Percentiles rank a stretch among this genome's conserved stretches.
Evolutionary conservation across 2,113 vertebrate genomes (phyloP).

Genomic region (Syngnathus floridae): DNA sequence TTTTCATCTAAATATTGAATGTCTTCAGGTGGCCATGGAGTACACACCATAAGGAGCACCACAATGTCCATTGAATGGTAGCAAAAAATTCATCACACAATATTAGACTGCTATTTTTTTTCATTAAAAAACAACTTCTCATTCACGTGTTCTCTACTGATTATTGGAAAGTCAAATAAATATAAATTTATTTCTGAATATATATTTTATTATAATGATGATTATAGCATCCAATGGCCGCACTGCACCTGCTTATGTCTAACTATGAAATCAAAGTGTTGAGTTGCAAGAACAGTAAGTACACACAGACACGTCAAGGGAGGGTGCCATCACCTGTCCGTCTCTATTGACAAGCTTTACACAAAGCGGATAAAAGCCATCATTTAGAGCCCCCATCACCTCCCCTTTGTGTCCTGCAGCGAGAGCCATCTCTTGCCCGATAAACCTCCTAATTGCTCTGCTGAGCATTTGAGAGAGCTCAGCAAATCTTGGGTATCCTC

Average conservation of each 20-base stretch:
- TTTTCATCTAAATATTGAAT: too few relatives aligned
- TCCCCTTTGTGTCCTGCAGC: slow-evolving; percentile 34
- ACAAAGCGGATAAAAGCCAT: slow-evolving; percentile 40
- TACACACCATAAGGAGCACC: too few relatives aligned
- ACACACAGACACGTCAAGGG: slow-evolving; percentile 3
- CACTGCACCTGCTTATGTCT: not conserved
- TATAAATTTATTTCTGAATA: not conserved
- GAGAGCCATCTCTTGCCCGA: slow-evolving; percentile 21
- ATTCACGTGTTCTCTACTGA: not conserved
- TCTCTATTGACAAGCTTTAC: slow-evolving; percentile 40
- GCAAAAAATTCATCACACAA: too few relatives aligned
- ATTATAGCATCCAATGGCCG: not conserved
- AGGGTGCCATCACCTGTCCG: slow-evolving; percentile 38
- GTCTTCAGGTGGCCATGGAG: too few relatives aligned
- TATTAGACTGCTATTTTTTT: too few relatives aligned
- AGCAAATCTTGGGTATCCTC: not conserved
- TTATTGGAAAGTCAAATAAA: not conserved
- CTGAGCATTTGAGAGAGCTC: slow-evolving; percentile 9
- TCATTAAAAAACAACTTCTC: too few relatives aligned
- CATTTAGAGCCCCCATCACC: slow-evolving; percentile 25
- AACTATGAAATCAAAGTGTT: not conserved
- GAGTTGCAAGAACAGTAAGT: not conserved
- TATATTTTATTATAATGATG: too few relatives aligned
- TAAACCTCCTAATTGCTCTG: slow-evolving; percentile 26
- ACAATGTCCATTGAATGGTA: too few relatives aligned